Base-by-base conservation (phyloP, 2,113 vertebrate genomes). In the Protobothrops flavoviridis region DNA sequence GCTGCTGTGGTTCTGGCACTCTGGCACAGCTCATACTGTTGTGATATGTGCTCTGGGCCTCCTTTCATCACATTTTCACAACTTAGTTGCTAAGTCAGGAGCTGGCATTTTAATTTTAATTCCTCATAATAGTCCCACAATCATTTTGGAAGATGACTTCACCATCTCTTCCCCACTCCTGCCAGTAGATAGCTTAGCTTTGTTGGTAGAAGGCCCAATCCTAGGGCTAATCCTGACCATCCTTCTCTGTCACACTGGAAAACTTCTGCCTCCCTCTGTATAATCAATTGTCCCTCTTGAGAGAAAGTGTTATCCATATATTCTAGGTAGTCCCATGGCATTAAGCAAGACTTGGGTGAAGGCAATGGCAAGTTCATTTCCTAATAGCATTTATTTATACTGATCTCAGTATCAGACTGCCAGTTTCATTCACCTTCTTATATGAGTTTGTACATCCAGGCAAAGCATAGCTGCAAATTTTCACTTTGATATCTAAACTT, bases 401-500 rank as follows among this genome's bases (percentile, higher is more conserved):
- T 86, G 74, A 86, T 86, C 53, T 81, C 56, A 90, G 74, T 86
- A 24, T 90, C 74, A 39, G 10, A 52, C 8, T 90, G 88, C 56
- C 55, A 64, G 56, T 48, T 61, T 26, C 56, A 5, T 90, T 90
- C 13, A 56, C 74, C 56, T 64, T 59, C 89, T 86, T 61, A 21
- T 64, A 56, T 86, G 45, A 86, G 92, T 93, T 93, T 93, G 74
- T 90, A 85, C 74, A 55, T 74, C 86, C 86, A 92, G 23, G 29
- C 17, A 86, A 74, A 88, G 52, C 86, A 87, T 17, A 90, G 88
- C 56, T 61, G 88, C 23, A 90, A 86, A 87, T 57, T 50, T 86
- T 93, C 55, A 64, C 88, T 90, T 87, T 87, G 88, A 90, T 90
- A 81, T 87, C 88, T n/a, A 85, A 90, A 93, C 90, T 93, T 93